phyloP scores from a whole-genome alignment of 2,797 vertebrate species.

The Sus cebifrons region DNA sequence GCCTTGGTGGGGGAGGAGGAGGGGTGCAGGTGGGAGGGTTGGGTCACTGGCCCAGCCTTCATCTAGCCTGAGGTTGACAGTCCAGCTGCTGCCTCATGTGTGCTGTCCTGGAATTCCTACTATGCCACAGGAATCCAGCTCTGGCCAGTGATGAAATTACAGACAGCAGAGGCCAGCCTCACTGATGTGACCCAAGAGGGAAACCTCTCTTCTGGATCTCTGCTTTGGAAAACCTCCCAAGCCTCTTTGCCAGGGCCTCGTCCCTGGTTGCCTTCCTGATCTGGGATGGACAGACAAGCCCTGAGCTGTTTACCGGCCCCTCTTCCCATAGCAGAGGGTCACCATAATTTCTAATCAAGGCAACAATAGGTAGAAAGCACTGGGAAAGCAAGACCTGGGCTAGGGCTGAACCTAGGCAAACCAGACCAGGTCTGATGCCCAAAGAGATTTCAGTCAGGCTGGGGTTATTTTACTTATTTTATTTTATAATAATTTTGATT shows the following conservation, averaged over 20 bases:
- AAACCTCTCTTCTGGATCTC: slow-evolving; percentile 74
- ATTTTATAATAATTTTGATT: too few relatives aligned
- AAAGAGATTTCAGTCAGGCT: background rate
- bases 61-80: background rate
- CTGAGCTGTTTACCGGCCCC: background rate
- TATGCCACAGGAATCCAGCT: slow-evolving; percentile 52
- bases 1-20: background rate
- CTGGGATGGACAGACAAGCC: background rate
- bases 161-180: slow-evolving; percentile 61
- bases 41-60: background rate
- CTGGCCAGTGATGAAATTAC: slow-evolving; percentile 62
- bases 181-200: slow-evolving; percentile 59
- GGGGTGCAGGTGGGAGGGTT: background rate
- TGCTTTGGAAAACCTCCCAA: slow-evolving; percentile 69
- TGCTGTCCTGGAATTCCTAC: slow-evolving; percentile 74
- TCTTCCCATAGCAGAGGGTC: background rate
- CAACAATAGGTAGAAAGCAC: background rate
- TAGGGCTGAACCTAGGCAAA: too few relatives aligned
- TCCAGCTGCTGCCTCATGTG: background rate
- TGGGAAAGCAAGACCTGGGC: background rate
- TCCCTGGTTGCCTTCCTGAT: slow-evolving; percentile 71
- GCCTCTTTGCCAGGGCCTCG: slow-evolving; percentile 63
- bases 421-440: background rate
- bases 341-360: background rate
- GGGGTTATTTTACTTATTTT: too few relatives aligned